Base-by-base conservation (phyloP, 1,140 invertebrate genomes). In the Meloidogyne hapla region DNA sequence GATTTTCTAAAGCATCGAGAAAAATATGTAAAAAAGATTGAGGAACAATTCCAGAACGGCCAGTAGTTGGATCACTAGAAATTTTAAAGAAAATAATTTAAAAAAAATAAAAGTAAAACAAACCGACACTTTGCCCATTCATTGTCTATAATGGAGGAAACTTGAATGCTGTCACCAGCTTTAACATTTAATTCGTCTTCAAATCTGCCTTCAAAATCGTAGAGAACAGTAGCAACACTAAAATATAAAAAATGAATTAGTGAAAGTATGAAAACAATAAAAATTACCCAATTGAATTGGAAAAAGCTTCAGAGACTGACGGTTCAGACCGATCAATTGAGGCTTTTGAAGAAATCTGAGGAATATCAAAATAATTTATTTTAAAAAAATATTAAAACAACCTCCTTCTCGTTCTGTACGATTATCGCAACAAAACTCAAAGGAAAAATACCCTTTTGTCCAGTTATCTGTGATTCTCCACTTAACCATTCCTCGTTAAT, bases 21-120 rank as follows among this genome's bases (percentile, higher is more conserved):
- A 87, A 85, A 12, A 85, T 79, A 67, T 87, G 76, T 15, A 85
- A 68, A 72, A 85, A 85, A 42, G 42, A 56, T 28, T 79, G 66
- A 25, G 83, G 83, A 4, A 87, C 75, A 66, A 85, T 80, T 61
- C 83, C 83, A 15, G 48, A 61, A 9, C 73, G 65, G 15, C 77
- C 83, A 63, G 63, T 85, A 21, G 69, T 72, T 18, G 84, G 80
- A 75, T 85, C 56, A 28, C 71, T 73, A 38, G 9, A 72, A 6
- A 9, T n/a, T 23, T 23, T 13, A 18, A 23, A 48, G 10, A 28
- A 21, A 25, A 23, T 25, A 6, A 69, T 40, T 18, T 67, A 1
- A 38, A 33, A 28, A 70, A 64, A 73, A 70, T 45, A 70, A 18
- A 38, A 45, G 5, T 56, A 33, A 5, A 23, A 70, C 69, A 21